Evolutionary conservation across 2,888 invertebrate species (phyloP).

Genomic region (Caenorhabditis becei): DNA sequence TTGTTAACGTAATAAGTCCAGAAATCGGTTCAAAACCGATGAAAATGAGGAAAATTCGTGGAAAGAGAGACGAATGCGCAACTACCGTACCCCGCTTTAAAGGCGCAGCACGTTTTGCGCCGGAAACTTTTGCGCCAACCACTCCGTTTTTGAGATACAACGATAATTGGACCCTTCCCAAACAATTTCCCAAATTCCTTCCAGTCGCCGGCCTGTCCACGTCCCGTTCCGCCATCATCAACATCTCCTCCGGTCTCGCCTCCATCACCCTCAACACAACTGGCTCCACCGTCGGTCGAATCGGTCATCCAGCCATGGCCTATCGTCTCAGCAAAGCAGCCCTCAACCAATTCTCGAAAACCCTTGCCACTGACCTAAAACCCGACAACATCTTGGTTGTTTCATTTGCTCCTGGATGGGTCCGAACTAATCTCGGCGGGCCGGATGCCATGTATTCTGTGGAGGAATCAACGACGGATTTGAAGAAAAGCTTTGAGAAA

Average conservation of each 20-base stretch:
- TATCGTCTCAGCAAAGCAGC: constrained; percentile 70
- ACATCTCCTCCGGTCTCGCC: constrained; percentile 51
- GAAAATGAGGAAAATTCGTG: no score
- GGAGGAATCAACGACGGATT: constrained; percentile 25
- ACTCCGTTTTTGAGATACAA: no score
- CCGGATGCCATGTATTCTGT: constrained; percentile 50
- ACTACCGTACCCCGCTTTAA: no score
- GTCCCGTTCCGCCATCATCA: constrained; percentile 47
- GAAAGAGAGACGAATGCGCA: no score
- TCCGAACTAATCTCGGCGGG: constrained; percentile 74
- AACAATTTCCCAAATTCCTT: no score
- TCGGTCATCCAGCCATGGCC: constrained; percentile 42
- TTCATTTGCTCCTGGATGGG: constrained; percentile 73
- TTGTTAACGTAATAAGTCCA: no score
- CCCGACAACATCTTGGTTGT: constrained; percentile 27
- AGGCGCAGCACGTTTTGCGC: no score
- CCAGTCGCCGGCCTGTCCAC: no score
- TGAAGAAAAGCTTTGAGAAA: constrained; percentile 11
- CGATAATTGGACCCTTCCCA: no score
- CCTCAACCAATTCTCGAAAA: constrained; percentile 71
- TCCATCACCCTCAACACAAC: constrained; percentile 45
- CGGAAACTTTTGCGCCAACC: no score
- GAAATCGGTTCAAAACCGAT: no score
- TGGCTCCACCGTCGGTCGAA: constrained; percentile 37
- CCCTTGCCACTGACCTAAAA: constrained; percentile 59